phyloP scores from a whole-genome alignment of 2,113 vertebrate species.

The Craseonycteris thonglongyai region DNA sequence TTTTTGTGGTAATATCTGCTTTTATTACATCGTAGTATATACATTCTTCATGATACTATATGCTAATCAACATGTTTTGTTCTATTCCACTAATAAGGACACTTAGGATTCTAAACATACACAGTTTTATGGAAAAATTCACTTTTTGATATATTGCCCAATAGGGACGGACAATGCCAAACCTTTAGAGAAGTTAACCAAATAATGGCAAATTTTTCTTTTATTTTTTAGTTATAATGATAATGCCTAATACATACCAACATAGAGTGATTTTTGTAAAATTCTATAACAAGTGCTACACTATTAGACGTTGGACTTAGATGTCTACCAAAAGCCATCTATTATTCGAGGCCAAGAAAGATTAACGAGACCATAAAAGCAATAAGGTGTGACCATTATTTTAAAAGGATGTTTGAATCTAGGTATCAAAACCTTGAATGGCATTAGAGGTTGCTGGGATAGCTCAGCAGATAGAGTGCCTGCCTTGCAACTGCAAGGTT shows the following conservation, averaged over 20 bases:
- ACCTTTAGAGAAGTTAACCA: not conserved
- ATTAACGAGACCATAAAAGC: not conserved
- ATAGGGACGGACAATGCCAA: not conserved
- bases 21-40: not conserved
- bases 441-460: no score
- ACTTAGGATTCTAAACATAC: not conserved
- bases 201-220: not conserved
- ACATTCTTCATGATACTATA: not conserved
- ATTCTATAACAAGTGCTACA: not conserved
- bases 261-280: not conserved
- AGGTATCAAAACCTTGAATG: not conserved
- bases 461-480: no score
- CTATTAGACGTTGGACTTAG: not conserved
- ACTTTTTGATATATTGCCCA: not conserved
- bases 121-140: not conserved
- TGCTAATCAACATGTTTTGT: constrained; percentile 7
- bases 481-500: no score
- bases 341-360: not conserved
- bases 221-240: not conserved
- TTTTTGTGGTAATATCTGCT: not conserved
- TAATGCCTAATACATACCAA: not conserved
- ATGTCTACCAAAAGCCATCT: not conserved
- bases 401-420: not conserved
- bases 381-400: not conserved
- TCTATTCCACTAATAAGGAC: not conserved